These are phyloP conservation scores for Melitaea cinxia DNA, from an alignment of 1,140 invertebrate genomes.

Conservation along the genomic window DNA sequence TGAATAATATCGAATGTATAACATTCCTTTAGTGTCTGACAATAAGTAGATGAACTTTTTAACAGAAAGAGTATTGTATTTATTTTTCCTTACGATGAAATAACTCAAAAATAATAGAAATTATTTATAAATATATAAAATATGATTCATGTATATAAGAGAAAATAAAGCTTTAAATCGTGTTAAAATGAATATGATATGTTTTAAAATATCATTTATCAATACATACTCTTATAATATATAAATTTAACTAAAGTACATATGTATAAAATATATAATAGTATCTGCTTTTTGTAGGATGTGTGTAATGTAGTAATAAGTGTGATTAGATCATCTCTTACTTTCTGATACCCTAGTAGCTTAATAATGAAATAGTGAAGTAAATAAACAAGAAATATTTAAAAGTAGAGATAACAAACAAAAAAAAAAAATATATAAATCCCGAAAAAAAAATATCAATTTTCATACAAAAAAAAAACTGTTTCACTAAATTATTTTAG, in stretches of 20 bases:
- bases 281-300: slow-evolving; percentile 26
- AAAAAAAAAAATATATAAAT: background rate
- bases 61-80: slow-evolving; percentile 28
- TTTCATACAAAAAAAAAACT: background rate
- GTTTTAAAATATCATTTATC: slow-evolving; percentile 46
- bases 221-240: slow-evolving; percentile 43
- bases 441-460: background rate
- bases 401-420: background rate
- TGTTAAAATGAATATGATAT: slow-evolving; percentile 64
- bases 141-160: slow-evolving; percentile 50
- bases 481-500: slow-evolving; percentile 3
- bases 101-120: slow-evolving; percentile 34
- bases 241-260: slow-evolving; percentile 37
- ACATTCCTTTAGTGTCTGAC: slow-evolving; percentile 72
- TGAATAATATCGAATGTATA: slow-evolving; percentile 54
- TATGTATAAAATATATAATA: slow-evolving; percentile 29
- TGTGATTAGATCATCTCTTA: background rate
- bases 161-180: slow-evolving; percentile 77
- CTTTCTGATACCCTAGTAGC: background rate
- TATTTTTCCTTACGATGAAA: slow-evolving; percentile 30
- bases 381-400: no score
- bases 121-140: slow-evolving; percentile 42
- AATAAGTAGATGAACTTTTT: slow-evolving; percentile 69
- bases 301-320: slow-evolving; percentile 19
- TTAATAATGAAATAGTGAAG: background rate